Evolutionary conservation across 2,797 vertebrate species (phyloP).

Genomic region (Phrynocephalus vlangalii): DNA sequence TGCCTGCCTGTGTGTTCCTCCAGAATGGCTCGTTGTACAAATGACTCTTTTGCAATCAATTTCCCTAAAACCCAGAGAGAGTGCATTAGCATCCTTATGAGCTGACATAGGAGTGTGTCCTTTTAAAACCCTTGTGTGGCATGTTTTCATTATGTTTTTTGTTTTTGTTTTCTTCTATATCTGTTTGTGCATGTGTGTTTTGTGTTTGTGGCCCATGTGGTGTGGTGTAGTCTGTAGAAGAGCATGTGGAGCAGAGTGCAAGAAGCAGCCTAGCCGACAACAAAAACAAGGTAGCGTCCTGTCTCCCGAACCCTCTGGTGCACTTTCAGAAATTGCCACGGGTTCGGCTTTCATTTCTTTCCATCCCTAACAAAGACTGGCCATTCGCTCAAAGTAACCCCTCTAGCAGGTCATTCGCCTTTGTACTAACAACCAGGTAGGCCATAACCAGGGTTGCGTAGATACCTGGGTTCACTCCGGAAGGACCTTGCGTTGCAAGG

Average conservation of each 20-base stretch:
- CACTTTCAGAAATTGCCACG: conserved; percentile 70
- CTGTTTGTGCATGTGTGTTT: conserved; percentile 94
- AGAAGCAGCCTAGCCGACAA: conserved; percentile 91
- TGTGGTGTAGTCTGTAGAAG: conserved; percentile 97
- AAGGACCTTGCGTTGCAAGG: conserved; percentile 51
- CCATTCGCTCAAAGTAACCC: conserved; percentile 59
- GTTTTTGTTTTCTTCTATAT: conserved; percentile 85
- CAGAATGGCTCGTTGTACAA: conserved; percentile 62
- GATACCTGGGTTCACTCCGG: conserved; percentile 58
- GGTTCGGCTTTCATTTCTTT: conserved; percentile 70
- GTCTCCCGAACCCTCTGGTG: conserved; percentile 74
- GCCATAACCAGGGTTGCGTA: background rate
- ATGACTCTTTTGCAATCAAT: conserved; percentile 58
- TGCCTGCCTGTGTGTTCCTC: conserved; percentile 62
- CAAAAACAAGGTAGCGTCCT: conserved; percentile 93
- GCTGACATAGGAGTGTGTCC: conserved; percentile 65
- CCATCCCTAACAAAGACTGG: conserved; percentile 65
- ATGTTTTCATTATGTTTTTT: conserved; percentile 74
- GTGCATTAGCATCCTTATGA: conserved; percentile 71
- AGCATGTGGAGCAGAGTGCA: conserved; percentile 93
- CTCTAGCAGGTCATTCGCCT: conserved; percentile 56
- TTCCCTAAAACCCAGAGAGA: conserved; percentile 53
- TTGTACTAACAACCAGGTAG: conserved; percentile 55
- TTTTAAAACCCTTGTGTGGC: conserved; percentile 73
- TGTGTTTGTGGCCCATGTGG: conserved; percentile 86